These are phyloP conservation scores for Leontocebus nigricollis DNA, from an alignment of 2,797 vertebrate species.

Conservation along the genomic window DNA sequence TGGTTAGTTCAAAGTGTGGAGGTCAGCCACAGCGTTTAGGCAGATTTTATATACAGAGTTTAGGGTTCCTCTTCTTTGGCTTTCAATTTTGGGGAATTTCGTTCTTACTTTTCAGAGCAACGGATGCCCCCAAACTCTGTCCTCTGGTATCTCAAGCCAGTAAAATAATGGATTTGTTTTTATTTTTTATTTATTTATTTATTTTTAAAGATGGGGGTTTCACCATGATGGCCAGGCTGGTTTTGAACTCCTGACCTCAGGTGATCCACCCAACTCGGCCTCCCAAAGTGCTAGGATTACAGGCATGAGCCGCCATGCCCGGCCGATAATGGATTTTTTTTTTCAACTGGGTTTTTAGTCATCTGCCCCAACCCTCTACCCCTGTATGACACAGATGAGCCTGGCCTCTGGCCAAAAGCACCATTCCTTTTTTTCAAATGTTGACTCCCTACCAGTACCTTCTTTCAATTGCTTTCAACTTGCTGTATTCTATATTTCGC, in stretches of 20 bases:
- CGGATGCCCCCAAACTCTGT: background rate
- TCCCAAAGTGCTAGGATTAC: too few species aligned
- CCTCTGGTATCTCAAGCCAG: background rate
- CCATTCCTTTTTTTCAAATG: background rate
- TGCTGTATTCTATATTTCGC: background rate
- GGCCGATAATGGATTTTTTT: background rate
- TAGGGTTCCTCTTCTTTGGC: background rate
- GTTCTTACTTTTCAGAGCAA: background rate
- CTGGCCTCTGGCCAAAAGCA: background rate
- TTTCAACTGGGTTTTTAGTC: background rate
- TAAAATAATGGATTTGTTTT: too few species aligned
- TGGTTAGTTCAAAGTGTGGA: background rate
- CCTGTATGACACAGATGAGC: background rate
- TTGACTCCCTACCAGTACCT: background rate
- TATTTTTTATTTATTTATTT: too few species aligned
- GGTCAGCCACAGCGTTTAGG: background rate
- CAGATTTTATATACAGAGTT: background rate
- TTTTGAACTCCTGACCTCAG: too few species aligned
- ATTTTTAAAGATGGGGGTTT: too few species aligned
- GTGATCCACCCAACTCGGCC: too few species aligned
- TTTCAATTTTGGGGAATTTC: background rate
- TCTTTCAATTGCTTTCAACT: background rate
- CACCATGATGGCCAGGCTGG: too few species aligned
- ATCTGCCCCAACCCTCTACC: background rate
- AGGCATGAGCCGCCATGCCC: too few species aligned